These are phyloP conservation scores for Lutraria lutraria DNA, from an alignment of 2,888 invertebrate genomes.

Conservation along the genomic window DNA sequence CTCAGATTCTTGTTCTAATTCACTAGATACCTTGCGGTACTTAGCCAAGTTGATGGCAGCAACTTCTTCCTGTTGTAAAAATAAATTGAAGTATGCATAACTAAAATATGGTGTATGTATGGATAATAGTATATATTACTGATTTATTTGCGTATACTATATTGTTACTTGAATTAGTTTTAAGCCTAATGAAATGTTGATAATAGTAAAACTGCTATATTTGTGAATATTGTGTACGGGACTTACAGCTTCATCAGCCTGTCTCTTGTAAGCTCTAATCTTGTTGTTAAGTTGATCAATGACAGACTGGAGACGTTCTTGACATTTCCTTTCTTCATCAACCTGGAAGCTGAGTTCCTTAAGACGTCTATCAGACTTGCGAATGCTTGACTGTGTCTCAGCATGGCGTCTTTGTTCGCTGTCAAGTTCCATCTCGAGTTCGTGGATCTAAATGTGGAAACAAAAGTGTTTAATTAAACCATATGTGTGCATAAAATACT, in stretches of 20 bases:
- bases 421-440: conserved; percentile 93
- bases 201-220: too few relatives aligned
- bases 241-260: conserved; percentile 97
- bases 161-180: too few relatives aligned
- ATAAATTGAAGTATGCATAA: neutral
- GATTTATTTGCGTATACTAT: too few relatives aligned
- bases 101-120: neutral
- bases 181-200: too few relatives aligned
- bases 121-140: neutral
- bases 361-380: conserved; percentile 97
- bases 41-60: conserved; percentile 88
- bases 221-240: neutral
- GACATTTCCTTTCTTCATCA: conserved; percentile 99
- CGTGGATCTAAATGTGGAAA: conserved; percentile 53
- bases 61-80: conserved; percentile 85
- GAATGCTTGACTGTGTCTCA: conserved; percentile 98
- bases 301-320: conserved; percentile 99
- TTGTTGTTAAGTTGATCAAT: conserved; percentile 99
- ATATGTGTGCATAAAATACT: neutral
- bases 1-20: conserved; percentile 88
- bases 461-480: neutral
- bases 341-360: conserved; percentile 93
- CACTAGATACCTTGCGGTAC: conserved; percentile 88
- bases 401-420: conserved; percentile 99
- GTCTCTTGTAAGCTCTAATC: conserved; percentile 99